Evolutionary conservation across 2,113 vertebrate genomes (phyloP).

Genomic region (Trichomycterus rosablanca): DNA sequence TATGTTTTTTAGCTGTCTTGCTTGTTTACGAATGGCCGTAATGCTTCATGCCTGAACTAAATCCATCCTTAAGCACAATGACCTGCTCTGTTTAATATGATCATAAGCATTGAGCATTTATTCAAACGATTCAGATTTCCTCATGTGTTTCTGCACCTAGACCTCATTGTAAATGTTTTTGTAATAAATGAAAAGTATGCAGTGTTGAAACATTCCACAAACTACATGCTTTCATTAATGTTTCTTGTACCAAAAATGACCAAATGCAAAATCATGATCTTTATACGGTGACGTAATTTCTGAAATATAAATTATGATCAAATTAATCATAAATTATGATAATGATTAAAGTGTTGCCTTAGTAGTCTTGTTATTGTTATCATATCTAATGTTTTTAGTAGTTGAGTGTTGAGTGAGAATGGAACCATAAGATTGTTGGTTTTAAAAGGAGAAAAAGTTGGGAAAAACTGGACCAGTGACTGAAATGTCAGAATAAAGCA

Average conservation of each 20-base stretch:
- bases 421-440: too few species aligned
- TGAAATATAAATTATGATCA: conserved; percentile 33
- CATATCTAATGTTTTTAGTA: conserved; percentile 47
- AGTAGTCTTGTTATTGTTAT: conserved; percentile 6
- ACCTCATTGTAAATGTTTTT: conserved; percentile 5
- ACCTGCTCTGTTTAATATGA: neutral
- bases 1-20: conserved; percentile 38
- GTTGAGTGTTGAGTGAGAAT: neutral
- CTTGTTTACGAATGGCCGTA: conserved; percentile 41
- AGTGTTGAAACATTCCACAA: conserved; percentile 14
- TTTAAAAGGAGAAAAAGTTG: too few species aligned
- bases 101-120: conserved; percentile 17
- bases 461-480: too few species aligned
- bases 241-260: conserved; percentile 11
- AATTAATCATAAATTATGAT: too few species aligned
- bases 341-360: conserved; percentile 9
- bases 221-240: conserved; percentile 6
- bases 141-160: conserved; percentile 1
- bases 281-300: conserved; percentile 25
- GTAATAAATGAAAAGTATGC: conserved; percentile 18
- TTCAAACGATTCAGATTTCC: neutral
- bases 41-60: conserved; percentile 29
- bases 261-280: conserved; percentile 11
- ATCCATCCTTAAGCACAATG: conserved; percentile 31
- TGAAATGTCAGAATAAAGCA: too few species aligned